Base-by-base conservation (phyloP, 2,113 vertebrate species). In the Chaetops frenatus region DNA sequence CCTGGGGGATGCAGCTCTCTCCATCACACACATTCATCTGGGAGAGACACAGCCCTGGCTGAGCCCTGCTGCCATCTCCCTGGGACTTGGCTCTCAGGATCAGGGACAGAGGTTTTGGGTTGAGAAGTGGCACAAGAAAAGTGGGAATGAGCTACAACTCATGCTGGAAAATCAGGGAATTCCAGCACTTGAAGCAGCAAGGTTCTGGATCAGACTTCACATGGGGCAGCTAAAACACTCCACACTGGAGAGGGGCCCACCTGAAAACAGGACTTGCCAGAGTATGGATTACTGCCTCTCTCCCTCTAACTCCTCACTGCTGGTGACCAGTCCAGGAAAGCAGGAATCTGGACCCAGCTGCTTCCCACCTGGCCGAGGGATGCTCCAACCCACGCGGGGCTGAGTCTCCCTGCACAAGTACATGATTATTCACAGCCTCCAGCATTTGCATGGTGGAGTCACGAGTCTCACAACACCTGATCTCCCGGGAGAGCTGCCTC, bases 381-480 rank as follows among this genome's bases (percentile, higher is more conserved):
- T 76, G 84, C 87, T 96, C 78, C 92, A 90, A 11, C 96, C 90
- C 93, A 91, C 94, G 1, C 23, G 14, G 82, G 88, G 79, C 92
- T 92, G 95, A 92, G 88, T 96, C 80, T 95, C 95, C 89, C 94
- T 54, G 88, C 85, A 94, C 80, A 93, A 91, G 95, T 86, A 90
- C 64, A 60, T 72, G 94, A 96, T 97, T 96, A 96, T 95, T 96
- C 96, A 93, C 96, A 95, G 83, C 80, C 83, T 83, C 57, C 88
- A 78, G 56, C 92, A 89, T 95, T 94, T 95, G 95, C 94, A 94
- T 95, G 92, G 85, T 81, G 87, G 48, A 96, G 94, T 96, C 93
- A 96, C 95, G 94, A 96, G 94, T 83, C 92, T 96, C 94, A 78
- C 94, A 91, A 90, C 94, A 95, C 93, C 93, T 94, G 95, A 97